Percentiles rank a stretch among this genome's conserved stretches.
phyloP scores from a whole-genome alignment of 2,797 vertebrate species.

The Jordanella pulchra region DNA sequence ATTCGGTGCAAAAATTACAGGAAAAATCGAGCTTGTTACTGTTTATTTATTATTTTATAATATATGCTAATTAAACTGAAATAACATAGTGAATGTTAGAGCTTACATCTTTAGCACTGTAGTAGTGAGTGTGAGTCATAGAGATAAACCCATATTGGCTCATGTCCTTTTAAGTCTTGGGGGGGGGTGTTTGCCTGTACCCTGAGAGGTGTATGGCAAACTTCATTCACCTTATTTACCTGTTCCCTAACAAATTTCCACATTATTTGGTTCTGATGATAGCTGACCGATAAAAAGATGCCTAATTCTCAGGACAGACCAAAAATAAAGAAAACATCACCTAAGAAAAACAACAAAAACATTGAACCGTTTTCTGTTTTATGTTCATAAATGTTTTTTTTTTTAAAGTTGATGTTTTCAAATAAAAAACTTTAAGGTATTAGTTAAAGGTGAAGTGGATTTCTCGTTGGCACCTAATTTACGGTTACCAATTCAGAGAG shows the following conservation, averaged over 20 bases:
- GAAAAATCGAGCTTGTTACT: too few species aligned
- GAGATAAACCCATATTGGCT: neutral
- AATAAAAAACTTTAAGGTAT: neutral
- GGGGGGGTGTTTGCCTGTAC: neutral
- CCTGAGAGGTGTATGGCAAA: neutral
- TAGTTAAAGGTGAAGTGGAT: neutral
- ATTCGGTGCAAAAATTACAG: too few species aligned
- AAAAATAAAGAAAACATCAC: neutral
- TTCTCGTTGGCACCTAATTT: slow-evolving; percentile 22
- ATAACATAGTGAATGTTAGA: too few species aligned
- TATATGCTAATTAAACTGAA: too few species aligned
- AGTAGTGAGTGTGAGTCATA: too few species aligned
- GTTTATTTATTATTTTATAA: too few species aligned
- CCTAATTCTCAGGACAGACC: neutral
- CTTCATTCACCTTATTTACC: neutral
- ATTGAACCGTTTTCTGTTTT: too few species aligned
- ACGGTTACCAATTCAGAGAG: slow-evolving; percentile 40
- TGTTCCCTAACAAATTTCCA: neutral
- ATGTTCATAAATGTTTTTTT: neutral
- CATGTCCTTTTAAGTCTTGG: too few species aligned
- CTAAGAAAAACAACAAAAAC: too few species aligned
- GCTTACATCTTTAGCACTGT: too few species aligned
- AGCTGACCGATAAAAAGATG: neutral
- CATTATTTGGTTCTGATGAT: too few species aligned
- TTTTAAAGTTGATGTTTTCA: neutral